These are phyloP conservation scores for Coilia nasus DNA, from an alignment of 2,797 vertebrate species.

Conservation along the genomic window DNA sequence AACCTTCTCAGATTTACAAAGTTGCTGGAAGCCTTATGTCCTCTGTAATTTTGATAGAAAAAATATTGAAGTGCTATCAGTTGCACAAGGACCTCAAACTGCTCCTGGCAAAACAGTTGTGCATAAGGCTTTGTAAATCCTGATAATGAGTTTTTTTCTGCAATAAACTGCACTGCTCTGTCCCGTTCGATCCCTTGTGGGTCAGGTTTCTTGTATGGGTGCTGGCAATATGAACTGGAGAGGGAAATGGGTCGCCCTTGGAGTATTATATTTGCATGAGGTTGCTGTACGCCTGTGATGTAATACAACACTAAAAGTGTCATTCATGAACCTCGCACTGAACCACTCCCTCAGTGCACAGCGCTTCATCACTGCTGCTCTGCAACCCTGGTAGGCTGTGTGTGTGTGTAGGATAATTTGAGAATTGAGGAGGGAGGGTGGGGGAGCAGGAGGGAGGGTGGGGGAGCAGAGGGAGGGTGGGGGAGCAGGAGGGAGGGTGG, in stretches of 20 bases:
- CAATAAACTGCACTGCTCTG: slow-evolving; percentile 6
- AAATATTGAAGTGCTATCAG: background rate
- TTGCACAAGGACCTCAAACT: background rate
- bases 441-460: background rate
- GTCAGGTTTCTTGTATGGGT: background rate
- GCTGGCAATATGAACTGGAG: background rate
- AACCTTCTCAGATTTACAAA: too few species aligned
- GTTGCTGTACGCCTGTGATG: background rate
- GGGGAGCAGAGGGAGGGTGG: background rate
- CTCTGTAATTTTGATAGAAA: background rate
- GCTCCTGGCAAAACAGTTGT: background rate
- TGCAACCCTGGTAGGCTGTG: background rate
- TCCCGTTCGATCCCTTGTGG: background rate
- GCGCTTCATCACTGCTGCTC: background rate
- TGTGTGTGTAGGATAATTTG: background rate
- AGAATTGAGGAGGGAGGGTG: background rate
- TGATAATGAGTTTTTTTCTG: background rate
- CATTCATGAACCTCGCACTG: background rate
- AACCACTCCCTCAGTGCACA: background rate
- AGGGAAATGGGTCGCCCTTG: background rate
- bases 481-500: too few species aligned
- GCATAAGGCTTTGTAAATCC: background rate
- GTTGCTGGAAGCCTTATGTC: background rate
- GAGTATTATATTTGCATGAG: slow-evolving; percentile 1
- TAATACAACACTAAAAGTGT: slow-evolving; percentile 1